Conservation (phyloP, 2,888 invertebrate species). For the Sclerodermus sp. region DNA sequence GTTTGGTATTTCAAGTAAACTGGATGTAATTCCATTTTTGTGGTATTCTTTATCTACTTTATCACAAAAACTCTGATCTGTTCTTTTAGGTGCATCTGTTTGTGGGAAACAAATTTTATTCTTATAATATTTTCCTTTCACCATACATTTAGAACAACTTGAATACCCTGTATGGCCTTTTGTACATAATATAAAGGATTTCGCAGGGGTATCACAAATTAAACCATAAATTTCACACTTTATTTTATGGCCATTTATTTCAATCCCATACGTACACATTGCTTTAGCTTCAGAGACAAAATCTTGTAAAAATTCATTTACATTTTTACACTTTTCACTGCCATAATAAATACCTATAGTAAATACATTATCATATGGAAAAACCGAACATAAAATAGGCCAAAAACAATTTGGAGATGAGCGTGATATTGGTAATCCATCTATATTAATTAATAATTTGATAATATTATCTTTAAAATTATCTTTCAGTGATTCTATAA, state of each 20-base stretch:
- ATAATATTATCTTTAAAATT: not conserved
- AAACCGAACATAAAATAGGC: not conserved
- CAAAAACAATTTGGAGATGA: not conserved
- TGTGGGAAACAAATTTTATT: conserved; percentile 17
- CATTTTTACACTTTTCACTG: not conserved
- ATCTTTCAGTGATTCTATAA: not conserved
- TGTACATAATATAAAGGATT: conserved; percentile 15
- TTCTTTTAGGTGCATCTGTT: conserved; percentile 8
- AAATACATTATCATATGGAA: too few relatives aligned
- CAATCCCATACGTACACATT: too few relatives aligned
- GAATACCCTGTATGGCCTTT: conserved; percentile 20
- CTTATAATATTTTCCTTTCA: conserved; percentile 11
- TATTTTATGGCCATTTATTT: too few relatives aligned
- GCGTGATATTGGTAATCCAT: not conserved
- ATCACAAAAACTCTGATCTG: conserved; percentile 8
- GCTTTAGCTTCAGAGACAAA: too few relatives aligned
- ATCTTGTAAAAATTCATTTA: not conserved
- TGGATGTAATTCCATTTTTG: conserved; percentile 3
- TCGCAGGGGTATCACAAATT: conserved; percentile 24
- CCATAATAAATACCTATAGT: not conserved
- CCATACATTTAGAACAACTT: conserved; percentile 19
- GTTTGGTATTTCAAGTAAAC: not conserved
- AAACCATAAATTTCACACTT: not conserved
- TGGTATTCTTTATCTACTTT: conserved; percentile 3
- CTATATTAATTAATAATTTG: not conserved